Evolutionary conservation across 2,113 vertebrate species (phyloP).

Genomic region (Balaeniceps rex): DNA sequence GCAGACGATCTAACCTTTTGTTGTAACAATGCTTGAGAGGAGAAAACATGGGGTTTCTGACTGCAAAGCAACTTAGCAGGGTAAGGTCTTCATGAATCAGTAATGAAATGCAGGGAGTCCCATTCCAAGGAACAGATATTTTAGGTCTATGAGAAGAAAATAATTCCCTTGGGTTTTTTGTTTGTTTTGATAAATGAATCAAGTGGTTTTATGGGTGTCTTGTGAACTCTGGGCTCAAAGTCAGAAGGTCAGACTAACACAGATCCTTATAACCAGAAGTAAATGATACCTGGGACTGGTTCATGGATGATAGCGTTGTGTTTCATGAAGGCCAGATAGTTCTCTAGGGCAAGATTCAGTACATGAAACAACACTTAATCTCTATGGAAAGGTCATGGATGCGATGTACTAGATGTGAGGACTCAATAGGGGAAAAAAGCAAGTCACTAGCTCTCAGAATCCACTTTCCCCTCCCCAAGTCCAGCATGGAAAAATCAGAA

Average conservation of each 20-base stretch:
- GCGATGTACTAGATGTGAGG: background rate
- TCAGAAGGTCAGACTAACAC: background rate
- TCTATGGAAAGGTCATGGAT: background rate
- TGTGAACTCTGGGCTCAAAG: background rate
- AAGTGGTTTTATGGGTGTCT: background rate
- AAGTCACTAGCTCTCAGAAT: background rate
- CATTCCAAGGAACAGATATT: background rate
- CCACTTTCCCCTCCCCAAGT: background rate
- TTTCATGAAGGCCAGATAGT: background rate
- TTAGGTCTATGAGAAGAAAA: background rate
- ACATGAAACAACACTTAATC: background rate
- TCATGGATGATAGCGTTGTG: background rate
- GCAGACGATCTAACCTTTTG: background rate
- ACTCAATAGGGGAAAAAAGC: background rate
- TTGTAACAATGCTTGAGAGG: background rate
- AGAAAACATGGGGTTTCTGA: background rate
- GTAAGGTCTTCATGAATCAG: background rate
- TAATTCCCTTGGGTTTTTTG: background rate
- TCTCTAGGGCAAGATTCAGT: background rate
- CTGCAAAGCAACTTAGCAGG: background rate
- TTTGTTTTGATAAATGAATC: conserved; percentile 8
- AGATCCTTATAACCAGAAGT: background rate
- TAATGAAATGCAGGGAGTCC: background rate
- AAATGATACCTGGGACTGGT: background rate
- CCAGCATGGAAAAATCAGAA: background rate